Evolutionary conservation across 2,888 invertebrate species (phyloP).

Genomic region (Leucophenga maculata): DNA sequence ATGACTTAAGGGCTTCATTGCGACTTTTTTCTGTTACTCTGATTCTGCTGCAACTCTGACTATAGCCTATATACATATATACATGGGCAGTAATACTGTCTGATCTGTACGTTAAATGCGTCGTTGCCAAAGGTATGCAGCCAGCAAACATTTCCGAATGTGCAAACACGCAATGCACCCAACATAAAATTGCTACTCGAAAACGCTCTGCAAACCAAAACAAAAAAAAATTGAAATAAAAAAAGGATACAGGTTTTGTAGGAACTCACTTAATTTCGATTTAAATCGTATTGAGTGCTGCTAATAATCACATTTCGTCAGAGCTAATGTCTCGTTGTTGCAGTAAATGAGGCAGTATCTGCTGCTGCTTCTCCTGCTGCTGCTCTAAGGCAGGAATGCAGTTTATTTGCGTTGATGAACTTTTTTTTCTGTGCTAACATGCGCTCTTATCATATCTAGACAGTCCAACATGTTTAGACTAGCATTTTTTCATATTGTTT

Average conservation of each 20-base stretch:
- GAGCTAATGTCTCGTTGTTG: neutral
- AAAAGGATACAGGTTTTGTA: neutral
- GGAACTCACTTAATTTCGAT: slow-evolving; percentile 11
- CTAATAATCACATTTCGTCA: slow-evolving; percentile 13
- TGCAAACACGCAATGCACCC: slow-evolving; percentile 56
- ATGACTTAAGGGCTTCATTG: slow-evolving; percentile 60
- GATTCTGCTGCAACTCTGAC: no score
- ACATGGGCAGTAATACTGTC: no score
- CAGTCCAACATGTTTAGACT: no score
- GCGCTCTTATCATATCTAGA: no score
- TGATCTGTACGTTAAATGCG: no score
- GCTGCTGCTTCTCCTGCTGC: neutral
- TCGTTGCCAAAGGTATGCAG: slow-evolving; percentile 51
- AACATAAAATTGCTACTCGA: slow-evolving; percentile 3
- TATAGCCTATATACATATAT: no score
- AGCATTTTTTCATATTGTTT: no score
- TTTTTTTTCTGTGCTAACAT: no score
- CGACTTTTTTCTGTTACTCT: slow-evolving; percentile 50
- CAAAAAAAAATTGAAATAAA: neutral
- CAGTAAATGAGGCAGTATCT: slow-evolving; percentile 6
- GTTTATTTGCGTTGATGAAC: neutral
- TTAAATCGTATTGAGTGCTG: slow-evolving; percentile 1
- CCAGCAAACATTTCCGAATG: slow-evolving; percentile 60
- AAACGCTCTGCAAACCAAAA: neutral
- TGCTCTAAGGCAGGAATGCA: neutral